phyloP scores from a whole-genome alignment of 2,113 vertebrate genomes.

The Anoura caudifer region DNA sequence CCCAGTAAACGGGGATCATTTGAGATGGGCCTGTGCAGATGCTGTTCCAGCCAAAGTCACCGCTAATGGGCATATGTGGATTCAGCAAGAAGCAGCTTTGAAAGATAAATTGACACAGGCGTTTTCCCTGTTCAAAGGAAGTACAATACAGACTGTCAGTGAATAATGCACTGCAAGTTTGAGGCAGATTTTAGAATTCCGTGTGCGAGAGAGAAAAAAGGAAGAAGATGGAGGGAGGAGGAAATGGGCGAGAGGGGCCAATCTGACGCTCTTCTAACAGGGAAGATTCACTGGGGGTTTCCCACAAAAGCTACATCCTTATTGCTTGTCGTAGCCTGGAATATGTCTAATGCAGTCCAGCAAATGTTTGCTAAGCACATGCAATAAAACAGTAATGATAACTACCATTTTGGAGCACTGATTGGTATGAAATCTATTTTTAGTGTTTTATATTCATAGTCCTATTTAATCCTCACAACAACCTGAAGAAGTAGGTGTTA shows the following conservation, averaged over 20 bases:
- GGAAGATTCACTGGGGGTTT: neutral
- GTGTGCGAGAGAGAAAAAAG: neutral
- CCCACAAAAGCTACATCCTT: neutral
- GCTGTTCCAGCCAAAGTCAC: neutral
- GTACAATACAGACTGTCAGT: slow-evolving; percentile 46
- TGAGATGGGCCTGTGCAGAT: neutral
- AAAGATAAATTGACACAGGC: slow-evolving; percentile 43
- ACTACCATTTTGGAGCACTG: neutral
- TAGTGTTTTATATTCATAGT: neutral
- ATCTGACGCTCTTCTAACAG: neutral
- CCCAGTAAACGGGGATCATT: neutral
- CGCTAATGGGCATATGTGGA: slow-evolving; percentile 43
- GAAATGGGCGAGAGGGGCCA: neutral
- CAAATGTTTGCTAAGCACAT: neutral
- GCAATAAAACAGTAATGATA: neutral
- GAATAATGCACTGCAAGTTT: slow-evolving; percentile 18
- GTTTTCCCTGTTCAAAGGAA: slow-evolving; percentile 17
- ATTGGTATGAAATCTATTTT: neutral
- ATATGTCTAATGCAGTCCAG: neutral
- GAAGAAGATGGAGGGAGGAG: neutral
- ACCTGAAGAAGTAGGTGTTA: neutral
- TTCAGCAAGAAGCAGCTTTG: slow-evolving; percentile 30
- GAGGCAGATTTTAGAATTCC: slow-evolving; percentile 39
- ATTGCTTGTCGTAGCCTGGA: neutral
- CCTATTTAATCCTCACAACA: neutral